Percentiles rank a stretch among this genome's conserved stretches.
Conservation (phyloP, 2,888 invertebrate species). For the Erynnis tages region DNA sequence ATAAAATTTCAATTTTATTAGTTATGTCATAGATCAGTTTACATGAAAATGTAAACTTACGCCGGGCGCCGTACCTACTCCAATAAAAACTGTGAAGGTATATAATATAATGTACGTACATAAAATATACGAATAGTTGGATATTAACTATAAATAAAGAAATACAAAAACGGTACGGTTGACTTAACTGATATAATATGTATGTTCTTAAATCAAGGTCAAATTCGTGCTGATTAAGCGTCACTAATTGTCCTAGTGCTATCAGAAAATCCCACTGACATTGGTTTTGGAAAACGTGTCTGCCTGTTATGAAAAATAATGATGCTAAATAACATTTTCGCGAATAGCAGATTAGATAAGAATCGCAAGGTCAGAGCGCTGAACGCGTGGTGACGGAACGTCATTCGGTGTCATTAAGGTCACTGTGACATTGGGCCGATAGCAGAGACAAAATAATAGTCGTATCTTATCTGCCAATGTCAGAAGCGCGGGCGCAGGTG, state of each 20-base stretch:
- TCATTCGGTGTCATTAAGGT: constrained; percentile 79
- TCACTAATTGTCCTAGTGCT: constrained; percentile 4
- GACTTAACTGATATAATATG: no score
- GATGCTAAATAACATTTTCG: constrained; percentile 60
- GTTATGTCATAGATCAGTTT: no score
- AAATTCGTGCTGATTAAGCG: not conserved
- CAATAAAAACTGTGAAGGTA: no score
- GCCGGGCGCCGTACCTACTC: no score
- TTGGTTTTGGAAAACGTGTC: constrained; percentile 18
- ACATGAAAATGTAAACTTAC: no score
- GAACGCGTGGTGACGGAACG: constrained; percentile 62
- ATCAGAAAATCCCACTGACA: constrained; percentile 23
- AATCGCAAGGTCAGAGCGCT: constrained; percentile 74
- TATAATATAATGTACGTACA: no score
- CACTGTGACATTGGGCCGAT: constrained; percentile 79
- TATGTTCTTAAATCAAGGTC: constrained; percentile 8
- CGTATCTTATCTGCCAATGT: constrained; percentile 79
- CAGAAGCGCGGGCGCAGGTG: constrained; percentile 76
- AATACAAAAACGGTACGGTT: no score
- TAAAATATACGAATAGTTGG: no score
- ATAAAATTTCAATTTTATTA: no score
- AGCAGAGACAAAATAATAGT: constrained; percentile 78
- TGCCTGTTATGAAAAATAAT: constrained; percentile 35
- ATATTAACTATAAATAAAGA: no score
- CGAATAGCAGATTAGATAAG: constrained; percentile 77